Base-by-base conservation (phyloP, 2,888 invertebrate species). In the Ariolimax columbianus region DNA sequence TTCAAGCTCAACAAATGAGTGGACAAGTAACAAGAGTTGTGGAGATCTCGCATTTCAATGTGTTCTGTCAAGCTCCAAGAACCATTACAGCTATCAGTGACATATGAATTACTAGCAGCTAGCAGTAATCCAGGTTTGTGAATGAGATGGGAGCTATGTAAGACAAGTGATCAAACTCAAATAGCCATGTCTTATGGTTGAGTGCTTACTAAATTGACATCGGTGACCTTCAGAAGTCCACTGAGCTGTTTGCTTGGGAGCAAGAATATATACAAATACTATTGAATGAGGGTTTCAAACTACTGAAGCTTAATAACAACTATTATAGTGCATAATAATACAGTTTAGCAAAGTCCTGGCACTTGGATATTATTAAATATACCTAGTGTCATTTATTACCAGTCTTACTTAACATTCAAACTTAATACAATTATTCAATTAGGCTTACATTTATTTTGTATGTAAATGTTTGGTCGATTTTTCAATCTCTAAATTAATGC, bases 1-100 rank as follows among this genome's bases (percentile, higher is more conserved):
- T 89, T 89, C 80, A 89, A 89, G 66, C 82, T 87, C 36, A 86
- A 86, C 66, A 89, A 89, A 72, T 89, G 84, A 72, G 72, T 72
- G 23, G 9, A 23, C 40, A 40, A 40, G 40, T 3, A 72, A 38
- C 23, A 63, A 63, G 23, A 63, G 30, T 63, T 63, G 7, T 30
- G 4, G 14, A 66, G 33, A 11, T 14, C 17, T 66, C 33, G 33
- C 33, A 33, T 14, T 66, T 66, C n/a, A 9, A 66, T 17, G 33
- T 33, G 66, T 66, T 33, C 14, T 66, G 7, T 66, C 30, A 30
- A 33, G 2, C 7, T 33, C 7, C 66, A 66, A 19, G 9, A 11
- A 66, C 17, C 66, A 66, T 66, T 1, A 66, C 33, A 66, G 7
- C 14, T 33, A 30, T 33, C 7, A 33, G 66, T 66, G 30, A 33